These are phyloP conservation scores for Montipora efflorescens DNA, from an alignment of 64 coral and sea anemone species.

Conservation along the genomic window DNA sequence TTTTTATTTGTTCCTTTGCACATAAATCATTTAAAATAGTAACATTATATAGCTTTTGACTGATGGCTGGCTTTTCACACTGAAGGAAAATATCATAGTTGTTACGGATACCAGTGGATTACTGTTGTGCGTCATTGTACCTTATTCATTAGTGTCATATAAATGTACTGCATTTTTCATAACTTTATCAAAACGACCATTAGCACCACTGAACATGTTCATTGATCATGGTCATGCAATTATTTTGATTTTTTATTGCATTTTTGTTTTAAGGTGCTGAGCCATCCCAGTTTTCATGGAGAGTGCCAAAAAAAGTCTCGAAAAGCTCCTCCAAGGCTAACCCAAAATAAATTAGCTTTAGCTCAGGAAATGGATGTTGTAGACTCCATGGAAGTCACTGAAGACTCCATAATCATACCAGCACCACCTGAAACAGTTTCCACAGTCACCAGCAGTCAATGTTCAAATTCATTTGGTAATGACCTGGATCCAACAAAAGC, in stretches of 20 bases:
- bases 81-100: neutral
- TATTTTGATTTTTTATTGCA: conserved; percentile 13
- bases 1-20: conserved; percentile 7
- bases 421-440: no score
- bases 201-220: conserved; percentile 20
- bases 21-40: conserved; percentile 17
- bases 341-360: neutral
- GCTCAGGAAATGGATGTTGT: neutral
- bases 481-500: no score
- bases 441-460: no score
- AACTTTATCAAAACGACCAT: conserved; percentile 13
- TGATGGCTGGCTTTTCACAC: conserved; percentile 6
- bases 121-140: neutral
- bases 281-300: neutral
- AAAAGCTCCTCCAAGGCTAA: neutral
- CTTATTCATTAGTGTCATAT: neutral
- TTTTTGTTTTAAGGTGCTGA: conserved; percentile 4
- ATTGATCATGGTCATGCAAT: conserved; percentile 1
- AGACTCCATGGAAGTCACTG: neutral
- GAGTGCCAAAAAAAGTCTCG: neutral
- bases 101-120: conserved; percentile 21
- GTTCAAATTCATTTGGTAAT: no score
- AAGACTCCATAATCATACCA: neutral
- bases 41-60: conserved; percentile 24
- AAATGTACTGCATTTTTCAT: conserved; percentile 24